Conservation (phyloP, 2,797 vertebrate genomes). For the Takifugu rubripes region DNA sequence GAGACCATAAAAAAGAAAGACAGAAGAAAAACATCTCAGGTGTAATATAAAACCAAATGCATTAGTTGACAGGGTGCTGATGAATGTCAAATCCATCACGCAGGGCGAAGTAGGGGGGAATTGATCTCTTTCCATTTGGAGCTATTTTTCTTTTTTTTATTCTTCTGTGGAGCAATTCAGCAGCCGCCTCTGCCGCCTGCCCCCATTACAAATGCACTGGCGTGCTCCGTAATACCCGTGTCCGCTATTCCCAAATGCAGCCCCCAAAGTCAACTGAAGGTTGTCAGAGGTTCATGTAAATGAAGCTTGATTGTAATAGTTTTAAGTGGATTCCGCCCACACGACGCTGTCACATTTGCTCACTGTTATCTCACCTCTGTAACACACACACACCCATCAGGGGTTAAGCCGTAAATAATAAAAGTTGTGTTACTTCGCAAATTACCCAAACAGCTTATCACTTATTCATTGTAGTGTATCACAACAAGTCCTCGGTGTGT, state of each 20-base stretch:
- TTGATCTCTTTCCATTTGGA: slow-evolving; percentile 64
- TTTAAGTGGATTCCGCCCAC: slow-evolving; percentile 71
- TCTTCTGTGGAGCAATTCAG: slow-evolving; percentile 44
- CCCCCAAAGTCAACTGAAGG: slow-evolving; percentile 71
- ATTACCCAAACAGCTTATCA: slow-evolving; percentile 75
- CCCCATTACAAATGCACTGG: slow-evolving; percentile 70
- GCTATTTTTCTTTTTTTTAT: slow-evolving; percentile 14
- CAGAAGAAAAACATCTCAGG: slow-evolving; percentile 47
- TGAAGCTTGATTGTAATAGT: slow-evolving; percentile 75
- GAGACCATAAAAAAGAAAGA: slow-evolving; percentile 50
- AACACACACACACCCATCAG: slow-evolving; percentile 32
- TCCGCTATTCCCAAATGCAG: slow-evolving; percentile 63
- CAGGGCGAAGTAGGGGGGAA: slow-evolving; percentile 53
- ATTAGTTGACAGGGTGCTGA: slow-evolving; percentile 66
- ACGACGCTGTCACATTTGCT: slow-evolving; percentile 68
- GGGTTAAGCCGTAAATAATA: slow-evolving; percentile 72
- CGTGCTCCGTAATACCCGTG: slow-evolving; percentile 65
- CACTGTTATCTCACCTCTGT: slow-evolving; percentile 59
- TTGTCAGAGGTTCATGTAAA: slow-evolving; percentile 69
- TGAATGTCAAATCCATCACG: slow-evolving; percentile 70
- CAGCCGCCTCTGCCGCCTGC: slow-evolving; percentile 51
- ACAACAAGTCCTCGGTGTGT: slow-evolving; percentile 52
- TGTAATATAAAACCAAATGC: slow-evolving; percentile 71
- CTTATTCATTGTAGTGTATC: slow-evolving; percentile 72
- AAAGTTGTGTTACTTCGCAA: slow-evolving; percentile 72